These are phyloP conservation scores for Rhinoptilus africanus DNA, from an alignment of 2,113 vertebrate species.

Conservation along the genomic window DNA sequence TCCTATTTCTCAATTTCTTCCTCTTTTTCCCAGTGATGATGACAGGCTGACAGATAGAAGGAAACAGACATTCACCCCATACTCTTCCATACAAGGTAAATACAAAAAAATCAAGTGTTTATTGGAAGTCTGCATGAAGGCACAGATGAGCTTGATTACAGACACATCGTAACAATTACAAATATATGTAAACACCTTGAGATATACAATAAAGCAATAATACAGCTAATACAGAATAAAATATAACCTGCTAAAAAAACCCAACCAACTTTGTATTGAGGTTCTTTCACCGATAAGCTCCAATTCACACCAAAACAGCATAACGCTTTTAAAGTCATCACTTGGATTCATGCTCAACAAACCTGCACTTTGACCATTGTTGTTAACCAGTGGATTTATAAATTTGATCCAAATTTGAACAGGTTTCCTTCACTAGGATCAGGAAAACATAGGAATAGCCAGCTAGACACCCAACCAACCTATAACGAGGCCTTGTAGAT, in stretches of 20 bases:
- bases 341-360: not conserved
- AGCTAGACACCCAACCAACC: not conserved
- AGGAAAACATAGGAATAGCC: not conserved
- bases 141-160: conserved; percentile 66
- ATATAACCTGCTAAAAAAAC: not conserved
- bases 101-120: conserved; percentile 60
- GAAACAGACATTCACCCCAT: not conserved
- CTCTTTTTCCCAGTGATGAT: not conserved
- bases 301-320: not conserved
- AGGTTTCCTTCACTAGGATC: not conserved
- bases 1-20: not conserved
- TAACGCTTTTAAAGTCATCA: not conserved
- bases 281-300: conserved; percentile 1
- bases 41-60: not conserved
- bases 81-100: conserved; percentile 35
- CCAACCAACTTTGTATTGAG: not conserved
- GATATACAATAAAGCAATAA: conserved; percentile 57
- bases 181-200: conserved; percentile 47
- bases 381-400: not conserved
- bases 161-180: conserved; percentile 45
- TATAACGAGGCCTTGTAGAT: not conserved
- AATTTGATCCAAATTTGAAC: not conserved
- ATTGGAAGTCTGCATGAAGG: conserved; percentile 65
- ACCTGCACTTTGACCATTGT: not conserved
- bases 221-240: conserved; percentile 56